Base-by-base conservation (phyloP, 2,113 vertebrate species). In the Solea senegalensis region DNA sequence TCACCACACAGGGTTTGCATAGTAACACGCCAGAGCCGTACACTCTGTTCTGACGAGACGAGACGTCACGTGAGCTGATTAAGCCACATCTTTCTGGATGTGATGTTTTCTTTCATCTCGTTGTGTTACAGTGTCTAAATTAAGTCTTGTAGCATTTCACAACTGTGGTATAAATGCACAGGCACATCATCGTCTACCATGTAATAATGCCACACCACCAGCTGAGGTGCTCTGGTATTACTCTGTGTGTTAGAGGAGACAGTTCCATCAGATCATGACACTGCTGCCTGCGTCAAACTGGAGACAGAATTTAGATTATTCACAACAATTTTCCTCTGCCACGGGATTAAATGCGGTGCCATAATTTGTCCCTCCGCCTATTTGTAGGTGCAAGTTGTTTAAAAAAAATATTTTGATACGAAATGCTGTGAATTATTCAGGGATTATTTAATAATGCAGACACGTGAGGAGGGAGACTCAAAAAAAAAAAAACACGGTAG, bases 371-470 rank as follows among this genome's bases (percentile, higher is more conserved):
- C 40, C 15, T 27, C 58, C 68, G 73, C 53, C 62, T 68, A 83
- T 94, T 91, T 91, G 88, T 90, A 86, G 84, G 86, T 93, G 78
- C 86, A 78, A 81, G 93, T 94, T 90, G 78, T 87, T 87, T 92
- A 95, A 55, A 88, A 90, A 91, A 93, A 91, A 93, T 93, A 92
- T 89, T 95, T 94, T 94, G 81, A 93, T 92, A 93, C 72, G 87
- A 93, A 93, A 81, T 79, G 76, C 71, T 72, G 76, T 94, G 89
- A 95, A 97, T 96, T 92, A 96, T 96, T 94, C 90, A 96, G 92
- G 74, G 76, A 85, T 94, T 91, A 94, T 94, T 96, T 94, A 95
- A 96, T 96, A 96, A 95, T 96, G 94, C 92, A 96, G 81, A 89
- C 93, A 94, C 94, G 90, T 80, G 82, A 82, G 88, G 85, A 21